Conservation (phyloP, 2,888 invertebrate species). For the Leptarthrus brevirostris region DNA sequence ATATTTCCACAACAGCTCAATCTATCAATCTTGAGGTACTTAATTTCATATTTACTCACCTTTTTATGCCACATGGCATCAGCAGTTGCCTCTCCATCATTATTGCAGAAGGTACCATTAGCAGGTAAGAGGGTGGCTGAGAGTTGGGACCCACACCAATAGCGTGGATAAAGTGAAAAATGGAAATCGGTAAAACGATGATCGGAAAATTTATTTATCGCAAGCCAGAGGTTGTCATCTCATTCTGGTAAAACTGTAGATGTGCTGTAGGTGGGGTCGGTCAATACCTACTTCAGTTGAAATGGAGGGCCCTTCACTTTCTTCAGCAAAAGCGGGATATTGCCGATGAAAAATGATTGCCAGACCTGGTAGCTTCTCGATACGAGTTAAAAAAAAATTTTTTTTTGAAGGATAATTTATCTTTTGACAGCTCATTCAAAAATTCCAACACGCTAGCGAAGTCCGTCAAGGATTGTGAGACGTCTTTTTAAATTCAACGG, state of each 20-base stretch:
- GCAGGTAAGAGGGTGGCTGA: constrained; percentile 7
- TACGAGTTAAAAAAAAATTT: not conserved
- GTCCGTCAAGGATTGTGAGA: not conserved
- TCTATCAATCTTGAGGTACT: constrained; percentile 45
- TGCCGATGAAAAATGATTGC: constrained; percentile 42
- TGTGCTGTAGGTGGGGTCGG: not conserved
- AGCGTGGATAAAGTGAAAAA: constrained; percentile 23
- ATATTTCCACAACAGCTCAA: not conserved
- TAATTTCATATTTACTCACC: constrained; percentile 49
- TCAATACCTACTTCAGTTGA: constrained; percentile 10
- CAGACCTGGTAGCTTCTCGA: not conserved
- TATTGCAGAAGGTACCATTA: constrained; percentile 4
- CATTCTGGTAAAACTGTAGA: not conserved
- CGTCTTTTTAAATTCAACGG: no score
- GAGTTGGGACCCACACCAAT: not conserved
- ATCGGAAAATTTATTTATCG: constrained; percentile 45
- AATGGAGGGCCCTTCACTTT: constrained; percentile 3
- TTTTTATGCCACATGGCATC: constrained; percentile 26
- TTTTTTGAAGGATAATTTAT: constrained; percentile 16
- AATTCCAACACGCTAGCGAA: not conserved
- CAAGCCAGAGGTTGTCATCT: constrained; percentile 37
- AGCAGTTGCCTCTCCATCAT: constrained; percentile 4
- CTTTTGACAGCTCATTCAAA: constrained; percentile 7
- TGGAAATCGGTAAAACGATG: constrained; percentile 45
- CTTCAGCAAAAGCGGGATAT: not conserved